Evolutionary conservation across 2,888 invertebrate species (phyloP).

Genomic region (Tetheella fluctuosa): DNA sequence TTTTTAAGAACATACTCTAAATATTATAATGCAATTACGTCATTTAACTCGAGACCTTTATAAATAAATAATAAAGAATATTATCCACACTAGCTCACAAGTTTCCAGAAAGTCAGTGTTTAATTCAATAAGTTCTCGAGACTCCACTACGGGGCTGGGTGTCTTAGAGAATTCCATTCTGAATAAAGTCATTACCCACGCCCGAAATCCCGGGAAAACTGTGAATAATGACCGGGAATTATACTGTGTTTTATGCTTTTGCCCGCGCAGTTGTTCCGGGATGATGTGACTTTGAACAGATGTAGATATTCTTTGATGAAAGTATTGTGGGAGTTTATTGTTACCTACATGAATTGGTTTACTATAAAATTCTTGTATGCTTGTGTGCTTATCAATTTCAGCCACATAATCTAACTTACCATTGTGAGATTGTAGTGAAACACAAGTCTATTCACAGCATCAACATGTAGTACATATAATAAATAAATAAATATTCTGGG

Average conservation of each 20-base stretch:
- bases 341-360: not conserved
- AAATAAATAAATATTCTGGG: too few relatives aligned
- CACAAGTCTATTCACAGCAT: too few relatives aligned
- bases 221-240: slow-evolving; percentile 71
- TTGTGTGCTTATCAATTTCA: too few relatives aligned
- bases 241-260: slow-evolving; percentile 67
- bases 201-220: slow-evolving; percentile 59
- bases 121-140: not conserved
- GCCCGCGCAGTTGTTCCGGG: slow-evolving; percentile 22
- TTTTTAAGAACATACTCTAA: too few relatives aligned
- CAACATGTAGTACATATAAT: too few relatives aligned
- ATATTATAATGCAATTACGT: too few relatives aligned
- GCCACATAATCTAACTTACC: too few relatives aligned
- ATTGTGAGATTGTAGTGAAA: too few relatives aligned
- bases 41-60: not conserved
- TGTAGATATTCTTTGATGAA: not conserved
- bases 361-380: too few relatives aligned
- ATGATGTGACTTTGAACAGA: not conserved
- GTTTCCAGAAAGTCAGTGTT: slow-evolving; percentile 1
- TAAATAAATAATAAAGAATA: not conserved
- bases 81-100: not conserved
- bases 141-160: slow-evolving; percentile 28
- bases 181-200: slow-evolving; percentile 66
- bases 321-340: not conserved
- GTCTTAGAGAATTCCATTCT: slow-evolving; percentile 59